phyloP scores from a whole-genome alignment of 2,888 invertebrate genomes.

The Ramazzottius varieornatus region DNA sequence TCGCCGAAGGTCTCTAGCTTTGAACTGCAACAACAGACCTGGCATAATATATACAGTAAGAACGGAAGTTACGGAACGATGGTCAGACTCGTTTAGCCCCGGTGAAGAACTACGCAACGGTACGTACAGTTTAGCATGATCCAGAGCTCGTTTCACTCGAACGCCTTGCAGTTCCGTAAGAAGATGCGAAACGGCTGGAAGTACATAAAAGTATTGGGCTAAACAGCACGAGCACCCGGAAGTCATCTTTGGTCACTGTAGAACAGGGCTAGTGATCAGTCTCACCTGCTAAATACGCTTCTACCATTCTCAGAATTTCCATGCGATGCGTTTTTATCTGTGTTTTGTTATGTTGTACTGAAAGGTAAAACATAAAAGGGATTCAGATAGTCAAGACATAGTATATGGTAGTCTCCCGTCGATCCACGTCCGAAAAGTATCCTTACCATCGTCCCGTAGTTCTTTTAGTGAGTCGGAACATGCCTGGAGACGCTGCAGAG shows the following conservation, averaged over 20 bases:
- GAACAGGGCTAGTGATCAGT: too few species aligned
- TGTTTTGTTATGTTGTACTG: background rate
- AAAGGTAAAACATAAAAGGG: too few species aligned
- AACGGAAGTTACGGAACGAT: too few species aligned
- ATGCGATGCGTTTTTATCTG: background rate
- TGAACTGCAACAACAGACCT: background rate
- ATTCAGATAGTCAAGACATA: too few species aligned
- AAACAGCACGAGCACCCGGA: too few species aligned
- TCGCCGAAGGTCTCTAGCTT: background rate
- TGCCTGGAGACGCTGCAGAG: background rate
- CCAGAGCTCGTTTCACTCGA: background rate
- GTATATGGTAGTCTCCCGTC: background rate
- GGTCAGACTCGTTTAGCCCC: too few species aligned
- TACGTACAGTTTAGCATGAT: background rate
- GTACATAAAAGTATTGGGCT: too few species aligned
- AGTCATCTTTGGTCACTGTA: too few species aligned
- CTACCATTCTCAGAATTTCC: background rate
- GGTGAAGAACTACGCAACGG: too few species aligned
- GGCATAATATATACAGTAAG: background rate
- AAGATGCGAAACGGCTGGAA: background rate
- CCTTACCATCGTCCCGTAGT: background rate
- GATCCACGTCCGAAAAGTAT: too few species aligned
- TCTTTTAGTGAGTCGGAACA: background rate
- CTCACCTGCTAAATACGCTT: background rate
- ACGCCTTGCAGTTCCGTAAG: background rate